Conservation (phyloP, 2,888 invertebrate genomes). For the Norana najaformis region DNA sequence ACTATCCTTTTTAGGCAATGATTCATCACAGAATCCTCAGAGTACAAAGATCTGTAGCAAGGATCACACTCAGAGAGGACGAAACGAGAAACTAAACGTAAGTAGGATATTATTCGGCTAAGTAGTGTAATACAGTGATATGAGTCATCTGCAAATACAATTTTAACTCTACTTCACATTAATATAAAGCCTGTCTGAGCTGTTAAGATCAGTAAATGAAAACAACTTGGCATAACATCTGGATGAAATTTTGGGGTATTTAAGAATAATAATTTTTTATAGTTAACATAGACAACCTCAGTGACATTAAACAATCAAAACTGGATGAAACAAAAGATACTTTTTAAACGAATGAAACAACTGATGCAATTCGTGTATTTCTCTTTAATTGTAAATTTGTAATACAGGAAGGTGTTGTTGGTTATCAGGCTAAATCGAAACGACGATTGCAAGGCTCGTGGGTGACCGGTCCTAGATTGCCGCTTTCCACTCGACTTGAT, state of each 20-base stretch:
- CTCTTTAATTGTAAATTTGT: neutral
- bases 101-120: neutral
- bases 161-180: too few species aligned
- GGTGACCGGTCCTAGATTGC: neutral
- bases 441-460: neutral
- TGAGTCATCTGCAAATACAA: neutral
- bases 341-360: neutral
- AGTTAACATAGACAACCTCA: neutral
- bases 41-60: neutral
- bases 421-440: neutral
- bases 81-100: neutral
- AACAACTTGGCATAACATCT: neutral
- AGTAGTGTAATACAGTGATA: neutral
- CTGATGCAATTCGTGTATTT: neutral
- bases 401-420: neutral
- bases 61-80: neutral
- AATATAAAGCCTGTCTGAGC: neutral
- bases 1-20: neutral
- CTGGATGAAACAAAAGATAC: neutral
- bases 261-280: too few species aligned
- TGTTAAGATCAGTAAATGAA: neutral
- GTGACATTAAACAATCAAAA: neutral
- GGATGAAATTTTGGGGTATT: neutral
- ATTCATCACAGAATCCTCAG: neutral
- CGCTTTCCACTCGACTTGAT: neutral